These are phyloP conservation scores for Hirudinaria manillensis DNA, from an alignment of 2,888 invertebrate genomes.

Conservation along the genomic window DNA sequence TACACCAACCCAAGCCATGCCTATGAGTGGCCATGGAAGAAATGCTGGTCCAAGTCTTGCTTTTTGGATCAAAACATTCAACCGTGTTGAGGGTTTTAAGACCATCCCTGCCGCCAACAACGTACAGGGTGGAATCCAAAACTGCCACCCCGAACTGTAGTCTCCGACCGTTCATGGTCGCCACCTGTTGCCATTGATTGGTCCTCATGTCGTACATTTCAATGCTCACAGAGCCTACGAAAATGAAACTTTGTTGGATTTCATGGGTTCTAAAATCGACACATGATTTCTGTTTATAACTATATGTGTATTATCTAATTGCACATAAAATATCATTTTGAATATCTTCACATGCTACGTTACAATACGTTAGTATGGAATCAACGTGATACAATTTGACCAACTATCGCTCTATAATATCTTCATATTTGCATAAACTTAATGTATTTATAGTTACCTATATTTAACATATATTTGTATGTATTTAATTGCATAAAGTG, in stretches of 20 bases:
- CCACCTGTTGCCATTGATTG: conserved; percentile 72
- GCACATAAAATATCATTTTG: no score
- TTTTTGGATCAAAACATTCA: conserved; percentile 55
- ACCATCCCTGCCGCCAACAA: conserved; percentile 86
- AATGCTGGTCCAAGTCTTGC: conserved; percentile 69
- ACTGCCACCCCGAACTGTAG: conserved; percentile 87
- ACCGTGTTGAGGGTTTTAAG: conserved; percentile 70
- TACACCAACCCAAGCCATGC: conserved; percentile 55
- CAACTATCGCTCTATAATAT: no score
- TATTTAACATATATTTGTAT: no score
- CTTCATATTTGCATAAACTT: no score
- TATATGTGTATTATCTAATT: no score
- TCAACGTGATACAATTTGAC: no score
- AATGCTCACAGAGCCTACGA: conserved; percentile 74
- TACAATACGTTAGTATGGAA: no score
- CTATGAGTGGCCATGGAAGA: conserved; percentile 85
- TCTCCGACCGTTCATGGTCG: conserved; percentile 72
- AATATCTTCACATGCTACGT: no score
- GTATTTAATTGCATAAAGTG: no score
- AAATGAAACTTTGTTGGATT: neutral
- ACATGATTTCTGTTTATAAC: neutral
- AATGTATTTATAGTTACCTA: no score
- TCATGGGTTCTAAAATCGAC: neutral
- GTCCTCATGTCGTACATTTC: conserved; percentile 78
- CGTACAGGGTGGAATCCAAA: conserved; percentile 64